Evolutionary conservation across 1,140 invertebrate genomes (phyloP), one percentile per base, ranked within the genome.

Genomic region (Neotoxoptera formosana): DNA sequence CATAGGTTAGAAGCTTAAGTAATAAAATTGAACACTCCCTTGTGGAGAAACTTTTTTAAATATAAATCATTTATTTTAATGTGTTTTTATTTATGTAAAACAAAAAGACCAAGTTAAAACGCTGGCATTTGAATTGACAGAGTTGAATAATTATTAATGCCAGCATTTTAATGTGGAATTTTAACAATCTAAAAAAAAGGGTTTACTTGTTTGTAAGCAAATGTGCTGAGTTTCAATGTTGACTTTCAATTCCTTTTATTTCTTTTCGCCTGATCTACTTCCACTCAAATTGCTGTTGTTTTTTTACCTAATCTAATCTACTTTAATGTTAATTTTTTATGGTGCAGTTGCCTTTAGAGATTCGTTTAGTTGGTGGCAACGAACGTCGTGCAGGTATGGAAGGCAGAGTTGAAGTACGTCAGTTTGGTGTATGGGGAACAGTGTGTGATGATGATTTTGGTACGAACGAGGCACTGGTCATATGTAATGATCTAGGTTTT

Each of bases 391-490:
- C 53, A 17, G 96, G 95, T 0, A 95, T 95, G 41, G 96, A 97
- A 95, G 97, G 97, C 3, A 95, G 97, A 83, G 95, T 98, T 0
- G 97, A 98, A 95, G 96, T 98, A 1, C 95, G 96, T 93, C 96
- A 97, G 94, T 96, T 96, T 94, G 97, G 96, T 11, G 96, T 96
- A 7, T 98, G 97, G 97, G 97, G 97, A 3, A 97, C 97, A 2
- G 95, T 98, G 25, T 98, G 97, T 94, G 97, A 98, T 94, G 97
- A 98, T 94, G 96, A 97, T 94, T 98, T 98, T 94, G 96, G 96
- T 53, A 95, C 95, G 34, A 95, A 96, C 90, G 96, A 97, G 17
- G 97, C 97, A 0, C 95, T 96, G 94, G 96, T 97, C 3, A 96
- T 97, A 23, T 97, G 97, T 94, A 96, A 95, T 91, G 96, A 96